phyloP scores from a whole-genome alignment of 1,140 invertebrate species.

The Adelges cooleyi region DNA sequence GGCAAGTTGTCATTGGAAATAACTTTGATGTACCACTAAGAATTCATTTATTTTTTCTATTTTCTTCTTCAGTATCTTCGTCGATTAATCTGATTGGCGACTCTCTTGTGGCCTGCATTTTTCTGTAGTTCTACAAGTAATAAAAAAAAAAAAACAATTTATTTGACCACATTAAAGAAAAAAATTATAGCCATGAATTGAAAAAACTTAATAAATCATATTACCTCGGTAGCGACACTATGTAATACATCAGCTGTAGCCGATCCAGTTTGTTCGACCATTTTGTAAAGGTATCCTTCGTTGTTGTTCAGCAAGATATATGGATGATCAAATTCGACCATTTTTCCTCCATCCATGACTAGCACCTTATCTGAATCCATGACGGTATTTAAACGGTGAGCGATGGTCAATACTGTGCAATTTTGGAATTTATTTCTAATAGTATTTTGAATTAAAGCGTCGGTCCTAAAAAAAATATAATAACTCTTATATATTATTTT shows the following conservation, averaged over 20 bases:
- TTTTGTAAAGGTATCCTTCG: constrained; percentile 38
- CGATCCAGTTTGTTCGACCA: constrained; percentile 43
- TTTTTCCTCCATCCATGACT: constrained; percentile 51
- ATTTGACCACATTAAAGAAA: neutral
- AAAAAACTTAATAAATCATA: neutral
- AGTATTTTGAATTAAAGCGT: constrained; percentile 55
- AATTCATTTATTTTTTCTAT: neutral
- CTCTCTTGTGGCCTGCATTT: neutral
- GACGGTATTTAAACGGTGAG: constrained; percentile 63
- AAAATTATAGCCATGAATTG: neutral
- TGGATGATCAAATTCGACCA: constrained; percentile 49
- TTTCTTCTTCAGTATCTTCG: neutral
- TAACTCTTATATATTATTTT: too few species aligned
- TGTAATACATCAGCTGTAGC: constrained; percentile 30
- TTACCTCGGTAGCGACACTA: constrained; percentile 31
- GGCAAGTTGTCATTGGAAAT: too few species aligned
- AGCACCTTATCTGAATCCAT: constrained; percentile 66
- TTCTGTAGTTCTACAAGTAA: neutral
- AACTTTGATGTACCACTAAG: too few species aligned
- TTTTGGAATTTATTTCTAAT: constrained; percentile 54
- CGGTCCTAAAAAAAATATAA: constrained; percentile 51
- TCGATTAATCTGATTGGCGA: neutral
- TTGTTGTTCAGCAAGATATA: constrained; percentile 43
- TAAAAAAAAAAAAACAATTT: too few species aligned
- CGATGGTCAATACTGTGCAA: constrained; percentile 67